A percentile compares a stretch with the other conserved stretches of the same genome.
These are phyloP conservation scores for Netelia fuscicornis DNA, from an alignment of 2,888 invertebrate genomes.

Conservation along the genomic window DNA sequence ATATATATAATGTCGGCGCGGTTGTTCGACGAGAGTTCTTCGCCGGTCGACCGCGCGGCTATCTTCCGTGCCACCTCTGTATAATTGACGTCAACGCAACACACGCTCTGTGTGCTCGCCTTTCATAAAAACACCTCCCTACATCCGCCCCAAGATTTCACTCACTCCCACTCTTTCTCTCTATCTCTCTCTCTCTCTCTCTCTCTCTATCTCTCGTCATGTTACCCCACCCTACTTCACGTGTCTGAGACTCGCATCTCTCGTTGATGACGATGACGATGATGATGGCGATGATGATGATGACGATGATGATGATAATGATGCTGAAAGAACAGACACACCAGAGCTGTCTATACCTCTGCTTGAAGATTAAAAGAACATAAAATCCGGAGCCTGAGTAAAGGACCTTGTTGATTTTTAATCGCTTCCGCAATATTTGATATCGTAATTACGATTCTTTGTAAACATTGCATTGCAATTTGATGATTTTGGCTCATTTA, in stretches of 20 bases:
- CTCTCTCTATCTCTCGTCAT: constrained; percentile 34
- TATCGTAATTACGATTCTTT: too few species aligned
- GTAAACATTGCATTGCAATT: too few species aligned
- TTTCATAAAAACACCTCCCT: constrained; percentile 84
- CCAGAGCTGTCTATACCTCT: neutral
- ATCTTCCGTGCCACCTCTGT: constrained; percentile 82
- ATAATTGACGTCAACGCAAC: constrained; percentile 84
- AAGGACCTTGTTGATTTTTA: neutral
- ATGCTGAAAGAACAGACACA: neutral
- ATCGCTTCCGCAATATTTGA: neutral
- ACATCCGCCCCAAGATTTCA: constrained; percentile 83
- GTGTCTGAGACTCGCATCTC: constrained; percentile 13
- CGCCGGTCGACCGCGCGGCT: constrained; percentile 68
- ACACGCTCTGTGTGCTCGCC: constrained; percentile 78
- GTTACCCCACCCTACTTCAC: constrained; percentile 10
- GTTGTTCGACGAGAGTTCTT: constrained; percentile 29
- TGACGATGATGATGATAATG: constrained; percentile 8
- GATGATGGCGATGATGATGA: constrained; percentile 13
- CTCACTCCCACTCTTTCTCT: constrained; percentile 69
- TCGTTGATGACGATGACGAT: constrained; percentile 16
- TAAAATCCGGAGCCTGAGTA: neutral
- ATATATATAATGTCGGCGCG: constrained; percentile 39
- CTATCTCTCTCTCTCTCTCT: constrained; percentile 14
- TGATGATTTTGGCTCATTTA: too few species aligned
- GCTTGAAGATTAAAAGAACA: neutral